Conservation (phyloP, 2,113 vertebrate species). For the Solea senegalensis region DNA sequence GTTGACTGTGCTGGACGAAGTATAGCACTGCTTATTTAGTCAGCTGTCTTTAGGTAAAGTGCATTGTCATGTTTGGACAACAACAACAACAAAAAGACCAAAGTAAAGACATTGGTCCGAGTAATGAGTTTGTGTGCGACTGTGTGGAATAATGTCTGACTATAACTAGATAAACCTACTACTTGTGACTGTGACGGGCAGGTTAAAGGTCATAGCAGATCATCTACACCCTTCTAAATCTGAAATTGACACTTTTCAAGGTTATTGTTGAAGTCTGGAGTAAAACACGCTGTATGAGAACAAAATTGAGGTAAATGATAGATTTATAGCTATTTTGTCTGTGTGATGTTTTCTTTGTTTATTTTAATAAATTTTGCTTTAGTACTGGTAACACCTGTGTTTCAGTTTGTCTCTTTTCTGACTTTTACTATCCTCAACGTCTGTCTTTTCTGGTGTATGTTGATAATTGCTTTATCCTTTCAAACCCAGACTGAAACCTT, state of each 20-base stretch:
- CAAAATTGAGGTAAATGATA: conserved; percentile 50
- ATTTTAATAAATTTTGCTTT: conserved; percentile 83
- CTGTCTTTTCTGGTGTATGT: too few species aligned
- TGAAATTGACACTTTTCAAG: conserved; percentile 37
- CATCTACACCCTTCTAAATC: conserved; percentile 27
- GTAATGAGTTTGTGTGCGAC: conserved; percentile 42
- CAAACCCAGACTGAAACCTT: too few species aligned
- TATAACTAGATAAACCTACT: conserved; percentile 29
- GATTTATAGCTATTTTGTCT: conserved; percentile 79
- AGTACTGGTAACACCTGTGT: conserved; percentile 52
- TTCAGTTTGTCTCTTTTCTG: neutral
- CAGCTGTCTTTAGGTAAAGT: conserved; percentile 32
- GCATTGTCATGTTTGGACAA: conserved; percentile 46
- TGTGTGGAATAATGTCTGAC: conserved; percentile 40
- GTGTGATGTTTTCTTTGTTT: conserved; percentile 76
- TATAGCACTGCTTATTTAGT: conserved; percentile 25
- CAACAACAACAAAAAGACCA: conserved; percentile 48
- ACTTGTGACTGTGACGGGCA: conserved; percentile 32
- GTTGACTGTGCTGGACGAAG: conserved; percentile 32
- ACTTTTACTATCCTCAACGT: neutral
- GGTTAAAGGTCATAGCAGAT: conserved; percentile 16
- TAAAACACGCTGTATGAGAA: conserved; percentile 48
- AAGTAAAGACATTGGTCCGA: conserved; percentile 50
- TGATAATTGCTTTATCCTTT: too few species aligned
- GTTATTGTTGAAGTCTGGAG: conserved; percentile 52